phyloP scores from a whole-genome alignment of 2,888 invertebrate species.

The Dioctria rufipes region DNA sequence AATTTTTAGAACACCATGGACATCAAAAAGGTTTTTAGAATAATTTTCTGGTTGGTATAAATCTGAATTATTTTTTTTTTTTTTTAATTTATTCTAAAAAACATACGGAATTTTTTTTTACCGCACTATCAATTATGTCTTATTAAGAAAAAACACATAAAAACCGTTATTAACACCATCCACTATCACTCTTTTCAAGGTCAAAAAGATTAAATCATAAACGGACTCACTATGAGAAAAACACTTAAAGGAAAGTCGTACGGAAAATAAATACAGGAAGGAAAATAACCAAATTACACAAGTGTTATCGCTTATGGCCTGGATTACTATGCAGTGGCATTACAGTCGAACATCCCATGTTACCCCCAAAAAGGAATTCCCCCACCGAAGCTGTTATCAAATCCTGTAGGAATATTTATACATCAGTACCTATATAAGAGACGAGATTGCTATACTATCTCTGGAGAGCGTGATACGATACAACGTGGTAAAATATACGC shows the following conservation, averaged over 20 bases:
- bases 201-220: background rate
- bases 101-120: too few relatives aligned
- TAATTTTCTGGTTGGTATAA: too few relatives aligned
- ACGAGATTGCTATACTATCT: background rate
- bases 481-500: background rate
- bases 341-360: slow-evolving; percentile 26
- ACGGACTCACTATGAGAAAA: background rate
- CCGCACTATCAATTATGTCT: too few relatives aligned
- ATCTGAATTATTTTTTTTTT: too few relatives aligned
- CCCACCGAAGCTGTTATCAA: slow-evolving; percentile 34
- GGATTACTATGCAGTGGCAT: slow-evolving; percentile 54
- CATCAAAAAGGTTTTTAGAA: too few relatives aligned
- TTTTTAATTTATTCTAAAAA: too few relatives aligned
- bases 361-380: slow-evolving; percentile 26
- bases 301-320: slow-evolving; percentile 50
- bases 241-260: background rate
- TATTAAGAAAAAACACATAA: background rate
- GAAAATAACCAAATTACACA: slow-evolving; percentile 41
- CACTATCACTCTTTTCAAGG: background rate
- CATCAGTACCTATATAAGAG: background rate
- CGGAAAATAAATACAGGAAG: slow-evolving; percentile 14
- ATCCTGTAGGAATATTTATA: background rate
- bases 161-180: background rate
- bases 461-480: background rate
- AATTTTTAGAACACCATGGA: too few relatives aligned